These are phyloP conservation scores for Campoplex nolae DNA, from an alignment of 2,888 invertebrate species.

Conservation along the genomic window DNA sequence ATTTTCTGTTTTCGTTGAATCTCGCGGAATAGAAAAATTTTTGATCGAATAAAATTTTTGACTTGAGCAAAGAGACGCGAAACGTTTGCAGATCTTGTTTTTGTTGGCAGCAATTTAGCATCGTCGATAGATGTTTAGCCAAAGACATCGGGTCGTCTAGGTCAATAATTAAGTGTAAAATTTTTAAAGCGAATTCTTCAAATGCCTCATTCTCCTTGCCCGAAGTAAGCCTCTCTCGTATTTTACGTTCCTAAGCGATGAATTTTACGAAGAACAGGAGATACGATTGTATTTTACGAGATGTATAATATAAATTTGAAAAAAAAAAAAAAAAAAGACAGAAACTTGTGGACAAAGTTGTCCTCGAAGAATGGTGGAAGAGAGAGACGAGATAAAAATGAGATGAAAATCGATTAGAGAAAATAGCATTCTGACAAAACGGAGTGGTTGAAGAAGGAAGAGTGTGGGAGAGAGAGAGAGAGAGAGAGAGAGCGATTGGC, in stretches of 20 bases:
- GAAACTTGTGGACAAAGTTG: neutral
- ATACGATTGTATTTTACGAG: slow-evolving; percentile 4
- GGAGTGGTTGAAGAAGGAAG: neutral
- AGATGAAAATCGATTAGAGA: slow-evolving; percentile 5
- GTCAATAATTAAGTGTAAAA: slow-evolving; percentile 22
- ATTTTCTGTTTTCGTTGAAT: neutral
- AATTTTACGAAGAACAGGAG: slow-evolving; percentile 14
- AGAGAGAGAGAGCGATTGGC: slow-evolving; percentile 15
- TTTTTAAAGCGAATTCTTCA: slow-evolving; percentile 25
- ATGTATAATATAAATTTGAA: neutral
- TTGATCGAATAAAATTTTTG: neutral
- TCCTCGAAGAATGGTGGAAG: neutral
- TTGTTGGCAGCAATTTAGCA: neutral
- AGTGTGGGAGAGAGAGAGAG: neutral
- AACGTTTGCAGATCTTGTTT: neutral
- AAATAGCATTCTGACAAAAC: slow-evolving; percentile 2
- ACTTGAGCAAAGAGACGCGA: neutral
- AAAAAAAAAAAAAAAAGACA: slow-evolving; percentile 28
- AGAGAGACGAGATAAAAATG: neutral
- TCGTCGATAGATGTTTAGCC: slow-evolving; percentile 17
- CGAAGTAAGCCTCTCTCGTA: slow-evolving; percentile 31
- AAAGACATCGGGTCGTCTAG: neutral
- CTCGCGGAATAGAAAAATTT: neutral
- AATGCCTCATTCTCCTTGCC: slow-evolving; percentile 18
- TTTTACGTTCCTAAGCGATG: slow-evolving; percentile 59